phyloP scores from a whole-genome alignment of 2,113 vertebrate genomes.

The Ondatra zibethicus region DNA sequence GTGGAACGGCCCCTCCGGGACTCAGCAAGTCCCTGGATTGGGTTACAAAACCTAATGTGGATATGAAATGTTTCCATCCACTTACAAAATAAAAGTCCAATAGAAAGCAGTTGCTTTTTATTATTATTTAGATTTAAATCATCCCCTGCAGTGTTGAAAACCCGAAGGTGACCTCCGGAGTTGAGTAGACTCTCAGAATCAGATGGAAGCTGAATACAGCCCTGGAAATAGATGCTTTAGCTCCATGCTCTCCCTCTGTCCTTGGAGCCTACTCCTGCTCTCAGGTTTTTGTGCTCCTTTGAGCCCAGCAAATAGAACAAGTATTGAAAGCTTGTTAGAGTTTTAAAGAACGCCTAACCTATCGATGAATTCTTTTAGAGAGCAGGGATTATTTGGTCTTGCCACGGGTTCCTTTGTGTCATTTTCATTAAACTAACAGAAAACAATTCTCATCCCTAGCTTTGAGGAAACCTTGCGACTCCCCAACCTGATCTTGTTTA shows the following conservation, averaged over 20 bases:
- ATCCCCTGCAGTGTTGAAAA: slow-evolving; percentile 72
- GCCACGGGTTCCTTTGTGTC: slow-evolving; percentile 6
- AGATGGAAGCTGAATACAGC: slow-evolving; percentile 37
- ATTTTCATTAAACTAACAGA: slow-evolving; percentile 60
- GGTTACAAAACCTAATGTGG: slow-evolving; percentile 76
- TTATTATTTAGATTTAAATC: slow-evolving; percentile 81
- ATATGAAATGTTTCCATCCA: slow-evolving; percentile 79
- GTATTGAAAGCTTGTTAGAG: slow-evolving; percentile 43
- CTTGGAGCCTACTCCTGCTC: neutral
- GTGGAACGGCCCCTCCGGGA: slow-evolving; percentile 72
- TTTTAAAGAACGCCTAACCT: slow-evolving; percentile 49
- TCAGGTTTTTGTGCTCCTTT: slow-evolving; percentile 5
- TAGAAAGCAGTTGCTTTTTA: slow-evolving; percentile 76
- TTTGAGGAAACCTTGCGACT: slow-evolving; percentile 32
- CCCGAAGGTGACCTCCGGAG: slow-evolving; percentile 62
- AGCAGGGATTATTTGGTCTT: slow-evolving; percentile 38
- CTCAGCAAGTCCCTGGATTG: slow-evolving; percentile 61
- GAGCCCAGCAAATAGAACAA: slow-evolving; percentile 47
- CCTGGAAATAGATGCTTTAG: slow-evolving; percentile 1
- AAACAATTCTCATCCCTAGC: neutral
- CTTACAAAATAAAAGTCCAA: slow-evolving; percentile 78
- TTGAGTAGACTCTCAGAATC: slow-evolving; percentile 52
- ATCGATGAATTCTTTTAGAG: slow-evolving; percentile 49
- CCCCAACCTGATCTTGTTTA: slow-evolving; percentile 64
- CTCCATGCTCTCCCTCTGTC: too few relatives aligned